Evolutionary conservation across 2,113 vertebrate species (phyloP).

Genomic region (Sinocyclocheilus maitianheensis): DNA sequence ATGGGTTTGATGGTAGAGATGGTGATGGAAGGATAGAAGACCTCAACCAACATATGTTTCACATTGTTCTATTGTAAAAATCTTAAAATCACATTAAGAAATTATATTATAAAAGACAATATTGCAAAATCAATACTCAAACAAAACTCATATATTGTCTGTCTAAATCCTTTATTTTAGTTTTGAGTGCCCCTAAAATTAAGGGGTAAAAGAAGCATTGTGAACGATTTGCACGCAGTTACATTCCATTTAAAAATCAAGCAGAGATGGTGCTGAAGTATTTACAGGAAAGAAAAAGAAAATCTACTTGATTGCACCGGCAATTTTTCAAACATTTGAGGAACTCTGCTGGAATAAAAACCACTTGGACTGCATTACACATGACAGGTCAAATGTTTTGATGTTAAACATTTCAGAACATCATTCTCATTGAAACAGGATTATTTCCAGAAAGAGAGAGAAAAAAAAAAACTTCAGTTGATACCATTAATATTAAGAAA

Average conservation of each 20-base stretch:
- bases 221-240: slow-evolving; percentile 91
- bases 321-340: slow-evolving; percentile 50
- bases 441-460: slow-evolving; percentile 75
- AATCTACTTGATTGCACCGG: slow-evolving; percentile 81
- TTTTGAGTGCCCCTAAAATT: slow-evolving; percentile 94
- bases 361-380: slow-evolving; percentile 69
- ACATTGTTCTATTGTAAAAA: background rate
- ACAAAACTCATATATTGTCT: background rate
- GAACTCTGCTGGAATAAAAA: slow-evolving; percentile 42
- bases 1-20: slow-evolving; percentile 2
- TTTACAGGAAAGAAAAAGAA: slow-evolving; percentile 89
- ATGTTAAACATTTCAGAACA: slow-evolving; percentile 87
- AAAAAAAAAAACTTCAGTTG: slow-evolving; percentile 94
- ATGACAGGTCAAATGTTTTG: slow-evolving; percentile 95
- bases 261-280: slow-evolving; percentile 89
- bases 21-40: background rate
- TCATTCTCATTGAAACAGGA: slow-evolving; percentile 91
- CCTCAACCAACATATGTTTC: background rate
- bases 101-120: background rate
- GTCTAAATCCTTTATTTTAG: slow-evolving; percentile 93
- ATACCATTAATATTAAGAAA: slow-evolving; percentile 96
- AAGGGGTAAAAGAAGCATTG: slow-evolving; percentile 85
- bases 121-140: background rate
- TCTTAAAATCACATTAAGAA: background rate
- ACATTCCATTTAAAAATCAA: slow-evolving; percentile 95